These are phyloP conservation scores for Thereva nobilitata DNA, from an alignment of 2,888 invertebrate species.

Conservation along the genomic window DNA sequence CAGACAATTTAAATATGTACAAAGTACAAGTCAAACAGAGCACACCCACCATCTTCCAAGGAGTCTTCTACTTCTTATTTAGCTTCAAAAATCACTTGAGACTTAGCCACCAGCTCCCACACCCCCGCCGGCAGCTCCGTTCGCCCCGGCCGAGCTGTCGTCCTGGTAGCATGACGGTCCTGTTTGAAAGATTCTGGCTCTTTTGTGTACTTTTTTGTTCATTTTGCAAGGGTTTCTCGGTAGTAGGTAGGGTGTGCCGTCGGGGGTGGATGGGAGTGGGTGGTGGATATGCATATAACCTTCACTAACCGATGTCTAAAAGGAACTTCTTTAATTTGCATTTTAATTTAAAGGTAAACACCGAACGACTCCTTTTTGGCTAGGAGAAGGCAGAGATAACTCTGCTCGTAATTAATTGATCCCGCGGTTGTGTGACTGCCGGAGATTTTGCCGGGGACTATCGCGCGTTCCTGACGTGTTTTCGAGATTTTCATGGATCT, in stretches of 20 bases:
- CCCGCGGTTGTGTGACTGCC: constrained; percentile 16
- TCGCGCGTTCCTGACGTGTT: constrained; percentile 2
- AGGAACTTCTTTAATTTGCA: constrained; percentile 42
- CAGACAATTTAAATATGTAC: constrained; percentile 43
- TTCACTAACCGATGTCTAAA: constrained; percentile 37
- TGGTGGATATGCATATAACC: constrained; percentile 9
- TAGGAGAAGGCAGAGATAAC: constrained; percentile 1
- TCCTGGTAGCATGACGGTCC: no score
- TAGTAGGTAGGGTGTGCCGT: no score
- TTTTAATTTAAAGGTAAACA: constrained; percentile 43
- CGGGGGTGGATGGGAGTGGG: no score
- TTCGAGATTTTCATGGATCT: constrained; percentile 28
- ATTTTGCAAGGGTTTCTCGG: neutral
- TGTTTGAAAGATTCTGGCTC: no score
- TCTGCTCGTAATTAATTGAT: constrained; percentile 35
- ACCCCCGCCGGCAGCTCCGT: no score
- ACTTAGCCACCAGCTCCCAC: no score
- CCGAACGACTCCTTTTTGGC: constrained; percentile 32
- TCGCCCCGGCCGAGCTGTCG: no score
- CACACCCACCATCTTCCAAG: constrained; percentile 14
- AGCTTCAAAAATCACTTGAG: neutral
- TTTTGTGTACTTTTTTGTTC: constrained; percentile 12
- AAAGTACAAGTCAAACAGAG: constrained; percentile 41
- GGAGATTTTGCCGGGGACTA: constrained; percentile 13
- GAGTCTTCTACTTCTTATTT: constrained; percentile 4